Conservation (phyloP, 2,113 vertebrate genomes). For the Archocentrus centrarchus region DNA sequence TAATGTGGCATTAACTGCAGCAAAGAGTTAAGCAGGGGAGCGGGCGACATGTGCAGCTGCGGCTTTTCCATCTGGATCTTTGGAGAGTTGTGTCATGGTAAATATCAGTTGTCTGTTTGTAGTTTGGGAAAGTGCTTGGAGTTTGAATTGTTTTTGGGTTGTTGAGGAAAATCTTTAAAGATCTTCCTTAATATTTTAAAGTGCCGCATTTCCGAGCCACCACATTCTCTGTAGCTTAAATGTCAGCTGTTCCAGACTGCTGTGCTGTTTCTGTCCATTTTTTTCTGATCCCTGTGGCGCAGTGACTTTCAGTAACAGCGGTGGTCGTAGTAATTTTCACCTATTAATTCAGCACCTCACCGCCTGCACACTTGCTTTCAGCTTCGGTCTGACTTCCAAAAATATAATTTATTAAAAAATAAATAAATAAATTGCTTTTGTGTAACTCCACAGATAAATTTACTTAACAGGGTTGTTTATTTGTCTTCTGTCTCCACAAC, state of each 20-base stretch:
- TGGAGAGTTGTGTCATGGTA: conserved; percentile 75
- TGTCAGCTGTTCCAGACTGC: conserved; percentile 9
- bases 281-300: neutral
- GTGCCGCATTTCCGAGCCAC: neutral
- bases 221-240: neutral
- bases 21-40: conserved; percentile 27
- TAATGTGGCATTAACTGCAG: conserved; percentile 37
- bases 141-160: neutral
- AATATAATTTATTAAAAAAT: neutral
- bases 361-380: neutral
- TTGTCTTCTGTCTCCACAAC: neutral
- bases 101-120: conserved; percentile 37
- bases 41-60: conserved; percentile 71
- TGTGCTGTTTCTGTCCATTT: neutral
- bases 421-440: neutral
- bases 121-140: neutral
- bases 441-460: neutral
- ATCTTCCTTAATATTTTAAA: neutral
- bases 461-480: neutral
- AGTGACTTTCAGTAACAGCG: neutral
- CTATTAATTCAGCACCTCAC: neutral
- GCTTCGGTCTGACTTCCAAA: neutral
- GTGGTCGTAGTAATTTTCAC: neutral
- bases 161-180: neutral
- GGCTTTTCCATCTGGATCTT: conserved; percentile 76